Evolutionary conservation across 2,888 invertebrate species (phyloP), one percentile per base, ranked within the genome.

Genomic region (Micoletzkya japonica): DNA sequence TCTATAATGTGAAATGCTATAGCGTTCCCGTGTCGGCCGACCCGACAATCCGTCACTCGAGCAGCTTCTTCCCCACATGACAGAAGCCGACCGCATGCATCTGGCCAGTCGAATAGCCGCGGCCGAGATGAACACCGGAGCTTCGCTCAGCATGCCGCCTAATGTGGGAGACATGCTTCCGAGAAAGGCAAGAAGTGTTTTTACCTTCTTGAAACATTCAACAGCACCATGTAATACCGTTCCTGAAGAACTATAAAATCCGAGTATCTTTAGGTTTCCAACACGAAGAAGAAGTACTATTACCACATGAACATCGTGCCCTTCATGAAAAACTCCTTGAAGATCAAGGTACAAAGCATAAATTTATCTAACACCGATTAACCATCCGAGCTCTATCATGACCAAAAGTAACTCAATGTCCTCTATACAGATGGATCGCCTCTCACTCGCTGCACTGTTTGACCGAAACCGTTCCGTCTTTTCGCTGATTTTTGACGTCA

Each of bases 361-460:
- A 2, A 2, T 32, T 34, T 1, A 32, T 24, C n/a, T 26, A 30
- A 32, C 24, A 32, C 50, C 26, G 1, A 2, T 60, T 44, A n/a
- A n/a, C n/a, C n/a, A n/a, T n/a, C n/a, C 57, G 28, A 7, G 20
- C 10, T 61, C 36, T 37, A 17, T 28, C 4, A 26, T 17, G 50
- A 44, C 14, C 6, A 49, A 17, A 7, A 17, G 14, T 10, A 17
- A 7, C 54, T 10, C 69, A 97, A 60, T 39, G 26, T 24, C 36
- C 30, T 10, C n/a, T 7, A 3, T 14, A 44, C 90, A 92, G 67
- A 92, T 96, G 89, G 96, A 98, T 87, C 90, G 98, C 58, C 88
- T 98, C 64, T 92, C 94, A 77, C 88, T 98, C 57, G 89, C 95
- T 86, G 94, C 96, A 1, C 88, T 97, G 24, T 91, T 98, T 78